phyloP scores from a whole-genome alignment of 2,113 vertebrate species.

The Colossoma macropomum region DNA sequence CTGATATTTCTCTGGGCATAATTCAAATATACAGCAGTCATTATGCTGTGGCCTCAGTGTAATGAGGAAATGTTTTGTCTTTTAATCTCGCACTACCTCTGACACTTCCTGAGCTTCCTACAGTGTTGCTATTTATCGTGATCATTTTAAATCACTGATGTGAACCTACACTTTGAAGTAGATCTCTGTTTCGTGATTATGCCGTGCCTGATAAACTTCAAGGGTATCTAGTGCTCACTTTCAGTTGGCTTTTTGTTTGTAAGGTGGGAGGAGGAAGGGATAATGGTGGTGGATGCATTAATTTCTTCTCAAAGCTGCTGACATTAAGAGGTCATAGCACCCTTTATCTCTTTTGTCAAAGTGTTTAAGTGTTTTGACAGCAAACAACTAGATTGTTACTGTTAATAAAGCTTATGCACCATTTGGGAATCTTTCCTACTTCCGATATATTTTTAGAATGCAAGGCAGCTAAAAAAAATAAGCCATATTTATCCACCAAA shows the following conservation, averaged over 20 bases:
- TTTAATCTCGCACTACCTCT: constrained; percentile 1
- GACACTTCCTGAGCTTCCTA: not conserved
- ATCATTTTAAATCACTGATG: not conserved
- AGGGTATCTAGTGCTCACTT: not conserved
- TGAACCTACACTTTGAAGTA: not conserved
- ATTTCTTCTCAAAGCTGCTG: not conserved
- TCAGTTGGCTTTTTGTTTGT: not conserved
- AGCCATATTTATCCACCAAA: not conserved
- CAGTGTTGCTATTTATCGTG: not conserved
- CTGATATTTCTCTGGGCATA: not conserved
- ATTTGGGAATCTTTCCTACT: too few species aligned
- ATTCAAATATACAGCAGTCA: constrained; percentile 16
- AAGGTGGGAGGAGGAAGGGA: too few species aligned
- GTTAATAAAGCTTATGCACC: not conserved
- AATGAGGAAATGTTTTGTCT: constrained; percentile 13
- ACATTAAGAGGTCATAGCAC: not conserved
- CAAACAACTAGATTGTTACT: not conserved
- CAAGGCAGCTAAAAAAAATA: not conserved
- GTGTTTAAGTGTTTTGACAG: not conserved
- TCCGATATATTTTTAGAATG: not conserved
- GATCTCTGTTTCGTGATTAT: not conserved
- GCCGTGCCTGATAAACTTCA: not conserved
- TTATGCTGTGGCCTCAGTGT: not conserved
- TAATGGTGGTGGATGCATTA: not conserved
- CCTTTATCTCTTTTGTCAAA: not conserved